Conservation (phyloP, 2,888 invertebrate genomes). For the Caenorhabditis macrosperma region DNA sequence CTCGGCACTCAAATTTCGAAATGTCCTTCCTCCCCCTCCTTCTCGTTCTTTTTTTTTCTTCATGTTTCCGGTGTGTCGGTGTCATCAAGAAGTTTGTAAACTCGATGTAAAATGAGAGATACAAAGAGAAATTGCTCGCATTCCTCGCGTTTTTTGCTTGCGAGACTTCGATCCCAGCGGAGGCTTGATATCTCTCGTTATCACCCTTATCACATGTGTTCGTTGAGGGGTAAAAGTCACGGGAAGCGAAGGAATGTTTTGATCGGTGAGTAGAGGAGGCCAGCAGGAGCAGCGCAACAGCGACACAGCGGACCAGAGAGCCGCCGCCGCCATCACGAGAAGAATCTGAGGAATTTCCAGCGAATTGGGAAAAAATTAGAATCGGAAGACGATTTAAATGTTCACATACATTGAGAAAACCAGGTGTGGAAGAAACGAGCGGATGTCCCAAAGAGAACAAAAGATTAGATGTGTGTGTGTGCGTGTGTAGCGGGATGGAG, state of each 20-base stretch:
- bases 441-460: background rate
- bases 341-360: background rate
- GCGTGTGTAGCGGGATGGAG: background rate
- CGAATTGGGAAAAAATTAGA: background rate
- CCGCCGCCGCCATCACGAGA: too few species aligned
- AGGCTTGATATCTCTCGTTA: background rate
- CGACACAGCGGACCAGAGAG: too few species aligned
- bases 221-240: conserved; percentile 2
- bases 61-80: conserved; percentile 34
- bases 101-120: conserved; percentile 19
- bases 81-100: conserved; percentile 40
- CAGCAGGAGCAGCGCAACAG: background rate
- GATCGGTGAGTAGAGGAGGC: background rate
- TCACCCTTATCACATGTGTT: conserved; percentile 42
- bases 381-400: background rate
- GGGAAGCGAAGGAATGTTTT: conserved; percentile 15
- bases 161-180: too few species aligned
- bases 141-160: conserved; percentile 24
- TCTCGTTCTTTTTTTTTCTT: conserved; percentile 15
- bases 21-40: conserved; percentile 3
- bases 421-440: background rate
- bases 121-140: conserved; percentile 35
- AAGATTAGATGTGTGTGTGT: conserved; percentile 2
- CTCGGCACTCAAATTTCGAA: conserved; percentile 16
- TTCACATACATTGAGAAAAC: background rate